Evolutionary conservation across 2,797 vertebrate species (phyloP).

Genomic region (Pteropus rufus): DNA sequence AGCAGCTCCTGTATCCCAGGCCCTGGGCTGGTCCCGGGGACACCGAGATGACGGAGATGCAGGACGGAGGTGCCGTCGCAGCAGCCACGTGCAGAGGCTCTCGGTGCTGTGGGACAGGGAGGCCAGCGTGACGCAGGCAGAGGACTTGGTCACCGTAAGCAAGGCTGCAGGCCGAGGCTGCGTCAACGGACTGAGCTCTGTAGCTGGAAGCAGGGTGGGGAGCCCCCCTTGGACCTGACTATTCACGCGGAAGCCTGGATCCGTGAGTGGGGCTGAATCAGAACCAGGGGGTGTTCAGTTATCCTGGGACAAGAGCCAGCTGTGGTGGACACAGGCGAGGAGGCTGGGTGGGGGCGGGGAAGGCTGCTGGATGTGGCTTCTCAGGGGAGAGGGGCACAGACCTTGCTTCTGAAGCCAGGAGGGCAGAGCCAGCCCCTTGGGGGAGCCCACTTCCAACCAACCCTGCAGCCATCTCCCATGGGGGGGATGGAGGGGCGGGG

Average conservation of each 20-base stretch:
- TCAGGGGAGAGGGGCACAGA: neutral
- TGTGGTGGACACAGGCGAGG: neutral
- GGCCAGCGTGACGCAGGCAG: rapidly evolving
- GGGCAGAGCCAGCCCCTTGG: neutral
- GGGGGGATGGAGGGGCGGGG: too few species aligned
- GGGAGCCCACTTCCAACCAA: neutral
- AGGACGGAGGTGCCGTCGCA: too few species aligned
- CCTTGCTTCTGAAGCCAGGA: neutral
- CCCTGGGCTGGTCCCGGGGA: neutral
- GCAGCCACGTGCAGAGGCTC: rapidly evolving
- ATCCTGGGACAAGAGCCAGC: too few species aligned
- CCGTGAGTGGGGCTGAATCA: too few species aligned
- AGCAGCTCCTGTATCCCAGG: neutral
- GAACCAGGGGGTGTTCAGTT: too few species aligned
- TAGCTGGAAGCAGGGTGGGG: too few species aligned
- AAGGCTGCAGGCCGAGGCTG: rapidly evolving
- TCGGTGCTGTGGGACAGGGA: neutral
- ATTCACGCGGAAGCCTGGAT: too few species aligned
- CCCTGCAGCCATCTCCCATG: neutral
- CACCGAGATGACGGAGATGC: too few species aligned
- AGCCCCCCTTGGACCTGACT: too few species aligned
- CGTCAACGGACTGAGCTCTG: too few species aligned
- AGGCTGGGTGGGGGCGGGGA: neutral
- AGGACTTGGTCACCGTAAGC: neutral
- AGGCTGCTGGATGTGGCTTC: neutral